phyloP scores from a whole-genome alignment of 2,797 vertebrate species.

The Labeo calbasu region DNA sequence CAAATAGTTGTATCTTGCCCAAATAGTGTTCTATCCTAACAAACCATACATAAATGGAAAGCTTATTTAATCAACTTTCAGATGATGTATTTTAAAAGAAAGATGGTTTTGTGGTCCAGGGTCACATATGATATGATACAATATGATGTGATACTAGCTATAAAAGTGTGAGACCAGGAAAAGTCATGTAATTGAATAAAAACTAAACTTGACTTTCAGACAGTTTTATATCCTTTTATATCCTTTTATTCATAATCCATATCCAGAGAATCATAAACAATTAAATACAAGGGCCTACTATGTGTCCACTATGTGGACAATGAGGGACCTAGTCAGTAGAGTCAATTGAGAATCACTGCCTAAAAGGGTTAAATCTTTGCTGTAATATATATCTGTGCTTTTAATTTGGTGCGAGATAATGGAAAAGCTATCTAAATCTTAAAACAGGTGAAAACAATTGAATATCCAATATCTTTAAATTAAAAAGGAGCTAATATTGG shows the following conservation, averaged over 20 bases:
- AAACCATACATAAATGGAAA: too few relatives aligned
- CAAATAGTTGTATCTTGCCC: too few relatives aligned
- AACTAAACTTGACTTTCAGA: not conserved
- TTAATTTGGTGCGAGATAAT: slow-evolving; percentile 9
- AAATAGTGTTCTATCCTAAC: too few relatives aligned
- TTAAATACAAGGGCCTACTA: not conserved
- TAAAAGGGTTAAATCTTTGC: not conserved
- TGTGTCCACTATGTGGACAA: not conserved
- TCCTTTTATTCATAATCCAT: not conserved
- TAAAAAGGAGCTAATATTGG: not conserved
- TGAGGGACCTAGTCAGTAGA: too few relatives aligned
- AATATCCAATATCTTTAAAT: not conserved
- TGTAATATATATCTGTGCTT: not conserved
- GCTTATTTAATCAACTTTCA: too few relatives aligned
- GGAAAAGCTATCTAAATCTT: not conserved
- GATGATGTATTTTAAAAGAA: too few relatives aligned
- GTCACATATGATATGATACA: too few relatives aligned
- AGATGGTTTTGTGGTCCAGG: too few relatives aligned
- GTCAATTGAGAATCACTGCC: not conserved
- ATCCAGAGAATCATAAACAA: not conserved
- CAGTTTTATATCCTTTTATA: not conserved
- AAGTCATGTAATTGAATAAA: not conserved
- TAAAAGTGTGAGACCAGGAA: not conserved
- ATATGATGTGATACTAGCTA: too few relatives aligned
- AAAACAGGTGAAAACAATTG: not conserved